Evolutionary conservation across 2,113 vertebrate genomes (phyloP).

Genomic region (Petromus typicus): DNA sequence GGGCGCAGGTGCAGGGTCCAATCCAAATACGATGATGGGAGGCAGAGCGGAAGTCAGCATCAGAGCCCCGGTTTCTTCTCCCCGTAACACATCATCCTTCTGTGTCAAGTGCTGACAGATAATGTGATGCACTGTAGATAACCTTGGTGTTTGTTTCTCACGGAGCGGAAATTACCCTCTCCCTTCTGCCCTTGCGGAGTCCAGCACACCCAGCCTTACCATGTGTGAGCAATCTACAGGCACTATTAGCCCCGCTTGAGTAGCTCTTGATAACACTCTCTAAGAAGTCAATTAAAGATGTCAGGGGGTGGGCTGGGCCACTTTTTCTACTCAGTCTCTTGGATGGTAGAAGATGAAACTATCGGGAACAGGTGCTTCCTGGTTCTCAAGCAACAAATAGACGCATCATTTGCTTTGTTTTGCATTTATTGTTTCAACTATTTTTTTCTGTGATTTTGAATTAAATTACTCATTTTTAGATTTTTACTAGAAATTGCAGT

Average conservation of each 20-base stretch:
- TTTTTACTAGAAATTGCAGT: neutral
- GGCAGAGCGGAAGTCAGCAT: neutral
- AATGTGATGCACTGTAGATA: conserved; percentile 80
- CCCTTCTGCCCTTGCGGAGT: conserved; percentile 82
- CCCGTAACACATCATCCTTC: neutral
- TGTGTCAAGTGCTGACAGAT: conserved; percentile 63
- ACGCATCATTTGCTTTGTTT: neutral
- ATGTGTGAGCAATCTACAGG: conserved; percentile 86
- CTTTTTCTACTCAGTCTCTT: conserved; percentile 79
- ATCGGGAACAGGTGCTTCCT: conserved; percentile 78
- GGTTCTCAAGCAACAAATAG: neutral
- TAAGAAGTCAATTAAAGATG: conserved; percentile 87
- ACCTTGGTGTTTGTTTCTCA: conserved; percentile 68
- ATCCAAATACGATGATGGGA: neutral
- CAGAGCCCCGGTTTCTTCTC: neutral
- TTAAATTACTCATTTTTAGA: neutral
- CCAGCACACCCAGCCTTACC: conserved; percentile 79
- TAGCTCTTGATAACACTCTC: conserved; percentile 84
- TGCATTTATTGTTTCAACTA: neutral
- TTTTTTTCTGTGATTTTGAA: neutral
- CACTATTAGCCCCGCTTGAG: conserved; percentile 87
- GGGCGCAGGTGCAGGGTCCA: neutral
- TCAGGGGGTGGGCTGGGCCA: conserved; percentile 82
- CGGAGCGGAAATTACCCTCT: conserved; percentile 75
- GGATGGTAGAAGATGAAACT: conserved; percentile 65